Conservation (phyloP, 2,888 invertebrate species). For the Caradrina kadenii region DNA sequence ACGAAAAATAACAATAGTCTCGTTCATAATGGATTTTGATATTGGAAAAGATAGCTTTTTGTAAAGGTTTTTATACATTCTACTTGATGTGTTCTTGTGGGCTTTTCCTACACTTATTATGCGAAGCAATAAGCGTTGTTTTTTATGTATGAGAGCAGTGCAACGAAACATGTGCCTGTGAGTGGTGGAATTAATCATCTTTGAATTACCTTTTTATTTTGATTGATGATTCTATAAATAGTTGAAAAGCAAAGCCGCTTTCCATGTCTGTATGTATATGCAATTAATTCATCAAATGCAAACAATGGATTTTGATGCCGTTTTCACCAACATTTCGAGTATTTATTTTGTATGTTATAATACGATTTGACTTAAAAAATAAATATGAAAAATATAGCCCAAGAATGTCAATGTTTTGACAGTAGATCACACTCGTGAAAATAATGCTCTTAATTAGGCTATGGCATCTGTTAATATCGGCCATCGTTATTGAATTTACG, state of each 20-base stretch:
- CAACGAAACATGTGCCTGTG: neutral
- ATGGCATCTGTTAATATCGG: neutral
- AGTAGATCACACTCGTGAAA: neutral
- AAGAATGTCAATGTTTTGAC: no score
- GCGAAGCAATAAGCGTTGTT: constrained; percentile 20
- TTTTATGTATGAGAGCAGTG: constrained; percentile 15
- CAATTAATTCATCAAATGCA: no score
- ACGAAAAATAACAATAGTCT: constrained; percentile 56
- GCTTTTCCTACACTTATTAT: constrained; percentile 64
- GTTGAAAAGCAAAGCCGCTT: neutral
- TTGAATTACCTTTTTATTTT: constrained; percentile 7
- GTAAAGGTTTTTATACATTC: constrained; percentile 22
- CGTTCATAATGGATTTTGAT: constrained; percentile 55
- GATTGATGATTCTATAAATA: neutral
- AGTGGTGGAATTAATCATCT: neutral
- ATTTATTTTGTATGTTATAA: no score
- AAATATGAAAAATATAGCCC: no score
- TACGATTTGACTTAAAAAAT: no score
- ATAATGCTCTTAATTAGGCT: neutral
- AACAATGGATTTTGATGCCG: no score
- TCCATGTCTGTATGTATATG: neutral
- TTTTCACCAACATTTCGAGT: no score
- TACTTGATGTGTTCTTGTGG: constrained; percentile 24
- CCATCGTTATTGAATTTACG: constrained; percentile 32
- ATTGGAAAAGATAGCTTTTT: constrained; percentile 55